Evolutionary conservation across 92 coral and sea anemone genomes (phyloP).

Genomic region (Porites rus): DNA sequence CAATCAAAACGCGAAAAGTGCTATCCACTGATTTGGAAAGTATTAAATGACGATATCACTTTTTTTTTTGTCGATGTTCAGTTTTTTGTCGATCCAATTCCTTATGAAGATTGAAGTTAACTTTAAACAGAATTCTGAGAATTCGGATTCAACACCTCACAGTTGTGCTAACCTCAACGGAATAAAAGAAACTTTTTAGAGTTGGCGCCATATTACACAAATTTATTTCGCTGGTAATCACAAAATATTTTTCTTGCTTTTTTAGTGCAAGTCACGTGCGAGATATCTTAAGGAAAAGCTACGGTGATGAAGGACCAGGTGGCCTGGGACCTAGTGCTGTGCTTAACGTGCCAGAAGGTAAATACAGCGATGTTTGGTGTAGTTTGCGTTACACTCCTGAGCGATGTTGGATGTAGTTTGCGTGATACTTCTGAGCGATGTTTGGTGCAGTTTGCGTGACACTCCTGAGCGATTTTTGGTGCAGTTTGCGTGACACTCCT

Average conservation of each 20-base stretch:
- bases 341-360: constrained; percentile 64
- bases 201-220: neutral
- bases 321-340: constrained; percentile 46
- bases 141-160: too few relatives aligned
- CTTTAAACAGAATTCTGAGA: too few relatives aligned
- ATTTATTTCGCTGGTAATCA: neutral
- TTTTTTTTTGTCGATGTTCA: too few relatives aligned
- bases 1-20: too few relatives aligned
- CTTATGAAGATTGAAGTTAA: too few relatives aligned
- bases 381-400: neutral
- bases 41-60: too few relatives aligned
- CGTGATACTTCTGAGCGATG: neutral
- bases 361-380: neutral
- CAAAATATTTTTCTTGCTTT: neutral
- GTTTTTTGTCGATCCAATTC: too few relatives aligned
- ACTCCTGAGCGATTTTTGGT: neutral
- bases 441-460: neutral
- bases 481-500: neutral
- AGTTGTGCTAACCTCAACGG: too few relatives aligned
- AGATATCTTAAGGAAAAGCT: constrained; percentile 82
- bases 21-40: too few relatives aligned
- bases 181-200: too few relatives aligned
- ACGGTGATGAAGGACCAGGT: constrained; percentile 64
- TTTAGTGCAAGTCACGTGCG: constrained; percentile 75
- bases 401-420: neutral